Percentiles rank a stretch among this genome's conserved stretches.
Evolutionary conservation across 64 coral and sea anemone species (phyloP).

Genomic region (Cladopsammia gracilis): DNA sequence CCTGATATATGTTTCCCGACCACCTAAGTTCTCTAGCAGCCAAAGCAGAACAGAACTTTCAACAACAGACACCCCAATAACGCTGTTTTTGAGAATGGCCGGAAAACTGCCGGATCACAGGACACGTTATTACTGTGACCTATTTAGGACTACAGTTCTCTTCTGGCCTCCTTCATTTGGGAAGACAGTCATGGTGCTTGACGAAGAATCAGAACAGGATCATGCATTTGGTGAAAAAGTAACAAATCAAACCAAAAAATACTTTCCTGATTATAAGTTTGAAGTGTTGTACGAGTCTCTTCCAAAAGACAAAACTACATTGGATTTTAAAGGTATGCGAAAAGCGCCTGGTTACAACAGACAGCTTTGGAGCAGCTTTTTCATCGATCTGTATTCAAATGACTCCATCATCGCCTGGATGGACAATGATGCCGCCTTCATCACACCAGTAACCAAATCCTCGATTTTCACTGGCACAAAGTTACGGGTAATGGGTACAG

Average conservation of each 20-base stretch:
- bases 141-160: conserved; percentile 11
- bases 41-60: no score
- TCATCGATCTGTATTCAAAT: conserved; percentile 62
- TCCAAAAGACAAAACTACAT: no score
- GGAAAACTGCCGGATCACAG: not conserved
- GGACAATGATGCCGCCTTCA: no score
- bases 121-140: conserved; percentile 30
- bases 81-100: not conserved
- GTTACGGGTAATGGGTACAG: no score
- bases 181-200: conserved; percentile 44
- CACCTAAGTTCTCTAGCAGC: no score
- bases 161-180: conserved; percentile 45
- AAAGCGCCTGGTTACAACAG: conserved; percentile 40
- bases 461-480: no score
- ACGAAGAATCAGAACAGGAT: conserved; percentile 32
- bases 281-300: no score
- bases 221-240: not conserved
- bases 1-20: no score
- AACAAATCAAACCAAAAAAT: not conserved
- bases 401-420: conserved; percentile 1
- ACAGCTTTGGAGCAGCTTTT: not conserved
- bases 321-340: not conserved
- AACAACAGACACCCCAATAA: not conserved
- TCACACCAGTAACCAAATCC: no score
- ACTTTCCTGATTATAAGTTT: conserved; percentile 24